Percentiles rank a stretch among this genome's conserved stretches.
Conservation (phyloP, 2,113 vertebrate species). For the Accipiter virgatus region DNA sequence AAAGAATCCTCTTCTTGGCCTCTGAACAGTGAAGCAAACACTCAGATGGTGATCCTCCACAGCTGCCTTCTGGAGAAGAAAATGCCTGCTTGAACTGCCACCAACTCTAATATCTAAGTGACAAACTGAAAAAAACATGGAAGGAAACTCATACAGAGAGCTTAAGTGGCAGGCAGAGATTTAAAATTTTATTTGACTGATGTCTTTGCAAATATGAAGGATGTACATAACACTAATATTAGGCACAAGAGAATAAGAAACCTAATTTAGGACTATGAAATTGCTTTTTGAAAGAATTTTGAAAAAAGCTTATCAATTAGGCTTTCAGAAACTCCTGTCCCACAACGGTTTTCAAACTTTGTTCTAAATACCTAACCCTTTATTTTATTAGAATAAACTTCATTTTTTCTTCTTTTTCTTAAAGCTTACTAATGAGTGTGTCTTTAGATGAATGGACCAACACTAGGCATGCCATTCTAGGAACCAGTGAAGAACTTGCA, state of each 20-base stretch:
- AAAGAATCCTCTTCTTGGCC: background rate
- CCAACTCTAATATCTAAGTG: background rate
- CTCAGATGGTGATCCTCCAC: background rate
- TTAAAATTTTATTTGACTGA: background rate
- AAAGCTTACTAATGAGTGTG: background rate
- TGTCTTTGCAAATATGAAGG: background rate
- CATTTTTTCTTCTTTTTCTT: background rate
- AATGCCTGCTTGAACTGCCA: background rate
- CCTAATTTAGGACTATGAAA: background rate
- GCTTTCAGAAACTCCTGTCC: background rate
- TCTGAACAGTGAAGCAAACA: background rate
- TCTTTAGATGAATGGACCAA: background rate
- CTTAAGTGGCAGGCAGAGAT: background rate
- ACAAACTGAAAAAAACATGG: background rate
- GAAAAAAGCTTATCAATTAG: background rate
- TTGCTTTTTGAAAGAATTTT: background rate
- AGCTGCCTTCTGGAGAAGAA: background rate
- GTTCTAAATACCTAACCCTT: background rate
- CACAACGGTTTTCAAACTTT: background rate
- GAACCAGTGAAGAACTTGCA: background rate
- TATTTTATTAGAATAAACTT: background rate
- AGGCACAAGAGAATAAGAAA: background rate
- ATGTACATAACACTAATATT: background rate
- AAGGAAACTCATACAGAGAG: background rate
- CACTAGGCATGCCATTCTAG: background rate